Evolutionary conservation across 2,113 vertebrate species (phyloP).

Genomic region (Rhadina sibilatrix): DNA sequence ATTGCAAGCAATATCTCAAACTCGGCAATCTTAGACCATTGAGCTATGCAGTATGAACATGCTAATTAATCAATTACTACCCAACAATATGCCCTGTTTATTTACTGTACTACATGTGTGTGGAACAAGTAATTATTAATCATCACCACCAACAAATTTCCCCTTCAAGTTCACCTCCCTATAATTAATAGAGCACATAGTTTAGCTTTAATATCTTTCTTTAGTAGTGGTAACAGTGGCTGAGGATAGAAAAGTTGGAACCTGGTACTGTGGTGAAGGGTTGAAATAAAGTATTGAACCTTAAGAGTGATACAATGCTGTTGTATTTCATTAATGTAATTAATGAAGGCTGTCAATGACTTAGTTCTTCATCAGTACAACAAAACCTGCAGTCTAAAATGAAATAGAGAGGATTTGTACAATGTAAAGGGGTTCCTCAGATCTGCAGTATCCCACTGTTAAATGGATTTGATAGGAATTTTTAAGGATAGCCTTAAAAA

Average conservation of each 20-base stretch:
- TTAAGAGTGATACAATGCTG: not conserved
- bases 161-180: slow-evolving; percentile 62
- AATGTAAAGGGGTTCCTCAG: not conserved
- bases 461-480: not conserved
- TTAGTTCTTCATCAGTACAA: not conserved
- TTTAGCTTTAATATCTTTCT: slow-evolving; percentile 52
- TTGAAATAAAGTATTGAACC: not conserved
- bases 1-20: slow-evolving; percentile 68
- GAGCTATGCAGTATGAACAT: slow-evolving; percentile 55
- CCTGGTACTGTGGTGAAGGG: not conserved
- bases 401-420: not conserved
- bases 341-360: not conserved
- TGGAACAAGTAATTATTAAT: slow-evolving; percentile 72
- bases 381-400: not conserved
- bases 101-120: slow-evolving; percentile 49
- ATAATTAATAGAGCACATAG: slow-evolving; percentile 68
- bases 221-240: slow-evolving; percentile 9
- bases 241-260: not conserved
- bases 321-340: not conserved
- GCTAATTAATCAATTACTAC: slow-evolving; percentile 75
- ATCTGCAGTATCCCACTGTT: not conserved
- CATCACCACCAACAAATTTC: slow-evolving; percentile 66
- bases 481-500: not conserved
- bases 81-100: slow-evolving; percentile 52
- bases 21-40: slow-evolving; percentile 59